These are phyloP conservation scores for Meiosimyza decipiens DNA, from an alignment of 2,888 invertebrate species.

Conservation along the genomic window DNA sequence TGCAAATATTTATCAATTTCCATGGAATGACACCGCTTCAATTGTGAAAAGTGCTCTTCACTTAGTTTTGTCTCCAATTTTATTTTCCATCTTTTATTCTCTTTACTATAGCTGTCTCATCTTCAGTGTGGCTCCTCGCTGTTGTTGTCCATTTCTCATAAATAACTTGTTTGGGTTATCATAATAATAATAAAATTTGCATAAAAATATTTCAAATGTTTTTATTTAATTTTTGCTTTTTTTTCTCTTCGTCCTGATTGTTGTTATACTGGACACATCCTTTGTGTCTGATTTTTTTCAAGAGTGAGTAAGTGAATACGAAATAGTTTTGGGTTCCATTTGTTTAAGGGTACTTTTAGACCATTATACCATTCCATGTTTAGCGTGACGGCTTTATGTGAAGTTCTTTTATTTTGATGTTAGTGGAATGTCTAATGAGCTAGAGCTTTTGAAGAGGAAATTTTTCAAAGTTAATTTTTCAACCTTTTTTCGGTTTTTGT, in stretches of 20 bases:
- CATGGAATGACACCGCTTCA: no score
- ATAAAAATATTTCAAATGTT: conserved; percentile 58
- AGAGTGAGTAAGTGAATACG: no score
- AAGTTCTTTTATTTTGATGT: conserved; percentile 23
- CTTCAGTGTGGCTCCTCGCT: not conserved
- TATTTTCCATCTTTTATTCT: no score
- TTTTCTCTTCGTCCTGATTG: conserved; percentile 27
- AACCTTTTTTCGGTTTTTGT: no score
- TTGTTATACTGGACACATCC: conserved; percentile 46
- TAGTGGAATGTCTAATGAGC: conserved; percentile 50
- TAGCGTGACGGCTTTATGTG: conserved; percentile 11
- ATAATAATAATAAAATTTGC: conserved; percentile 59
- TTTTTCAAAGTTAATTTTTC: no score
- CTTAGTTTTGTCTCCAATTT: no score
- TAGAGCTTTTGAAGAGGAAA: conserved; percentile 34
- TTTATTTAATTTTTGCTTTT: conserved; percentile 32
- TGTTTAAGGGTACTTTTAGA: no score
- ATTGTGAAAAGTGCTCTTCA: no score
- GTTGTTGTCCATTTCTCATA: conserved; percentile 31
- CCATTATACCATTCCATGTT: conserved; percentile 7
- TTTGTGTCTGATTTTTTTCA: no score
- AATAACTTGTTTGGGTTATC: conserved; percentile 36
- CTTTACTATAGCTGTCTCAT: no score
- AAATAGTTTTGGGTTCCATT: no score
- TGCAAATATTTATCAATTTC: no score